These are phyloP conservation scores for Malurus leucopterus DNA, from an alignment of 2,797 vertebrate species.

Conservation along the genomic window DNA sequence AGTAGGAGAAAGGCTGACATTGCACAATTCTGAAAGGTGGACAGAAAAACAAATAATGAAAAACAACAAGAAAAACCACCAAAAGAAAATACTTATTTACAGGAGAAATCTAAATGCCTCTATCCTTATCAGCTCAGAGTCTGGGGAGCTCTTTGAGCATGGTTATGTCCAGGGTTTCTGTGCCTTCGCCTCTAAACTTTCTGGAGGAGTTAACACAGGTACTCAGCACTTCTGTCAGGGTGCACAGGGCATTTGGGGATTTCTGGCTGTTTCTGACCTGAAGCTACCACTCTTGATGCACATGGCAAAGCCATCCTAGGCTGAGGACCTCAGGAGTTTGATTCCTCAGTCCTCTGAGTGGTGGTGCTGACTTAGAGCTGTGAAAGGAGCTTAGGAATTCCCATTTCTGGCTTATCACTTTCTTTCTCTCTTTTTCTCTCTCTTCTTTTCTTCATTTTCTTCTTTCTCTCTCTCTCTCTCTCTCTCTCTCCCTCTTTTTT, in stretches of 20 bases:
- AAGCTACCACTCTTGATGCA: no score
- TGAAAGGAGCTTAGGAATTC: background rate
- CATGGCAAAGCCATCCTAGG: background rate
- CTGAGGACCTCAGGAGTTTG: background rate
- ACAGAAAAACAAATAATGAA: background rate
- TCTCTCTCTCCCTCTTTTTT: no score
- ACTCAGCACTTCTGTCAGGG: fast-evolving
- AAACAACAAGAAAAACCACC: background rate
- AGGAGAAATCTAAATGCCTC: background rate
- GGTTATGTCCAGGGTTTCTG: background rate
- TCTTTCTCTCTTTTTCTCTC: no score
- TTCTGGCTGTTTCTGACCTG: background rate
- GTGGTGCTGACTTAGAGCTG: background rate
- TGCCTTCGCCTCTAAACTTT: background rate
- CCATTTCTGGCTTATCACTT: background rate
- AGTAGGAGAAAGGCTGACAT: fast-evolving
- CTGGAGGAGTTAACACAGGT: background rate
- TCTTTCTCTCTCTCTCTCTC: no score
- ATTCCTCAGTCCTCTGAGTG: background rate
- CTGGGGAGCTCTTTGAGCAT: background rate
- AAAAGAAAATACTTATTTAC: background rate
- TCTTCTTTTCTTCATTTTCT: no score
- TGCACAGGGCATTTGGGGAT: background rate
- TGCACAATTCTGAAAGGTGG: background rate
- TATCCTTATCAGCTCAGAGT: background rate